Conservation (phyloP, 2,797 vertebrate species). For the Microctenopoma lineatum region DNA sequence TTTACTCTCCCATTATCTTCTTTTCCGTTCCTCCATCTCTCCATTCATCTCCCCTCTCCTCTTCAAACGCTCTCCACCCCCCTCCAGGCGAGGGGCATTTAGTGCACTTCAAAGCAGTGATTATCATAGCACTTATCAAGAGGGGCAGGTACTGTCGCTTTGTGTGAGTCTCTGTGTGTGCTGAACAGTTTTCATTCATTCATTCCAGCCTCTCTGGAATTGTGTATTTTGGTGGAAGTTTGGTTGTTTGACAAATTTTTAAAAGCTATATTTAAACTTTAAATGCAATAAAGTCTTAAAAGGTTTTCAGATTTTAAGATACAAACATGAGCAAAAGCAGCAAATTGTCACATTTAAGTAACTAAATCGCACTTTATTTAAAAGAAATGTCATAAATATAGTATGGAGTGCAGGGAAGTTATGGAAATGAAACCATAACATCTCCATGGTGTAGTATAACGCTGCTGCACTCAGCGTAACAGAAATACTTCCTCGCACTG, state of each 20-base stretch:
- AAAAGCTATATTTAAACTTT: too few relatives aligned
- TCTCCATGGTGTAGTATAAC: neutral
- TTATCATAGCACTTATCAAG: slow-evolving; percentile 46
- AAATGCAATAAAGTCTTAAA: too few relatives aligned
- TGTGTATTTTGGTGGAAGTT: neutral
- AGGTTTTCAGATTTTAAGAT: too few relatives aligned
- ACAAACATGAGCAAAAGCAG: too few relatives aligned
- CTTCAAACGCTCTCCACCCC: slow-evolving; percentile 12
- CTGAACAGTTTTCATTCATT: neutral
- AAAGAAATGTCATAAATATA: too few relatives aligned
- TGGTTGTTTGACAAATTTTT: neutral
- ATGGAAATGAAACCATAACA: slow-evolving; percentile 13
- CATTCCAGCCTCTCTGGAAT: too few relatives aligned
- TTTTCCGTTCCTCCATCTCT: neutral
- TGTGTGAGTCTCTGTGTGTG: slow-evolving; percentile 5
- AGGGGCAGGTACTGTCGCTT: slow-evolving; percentile 39
- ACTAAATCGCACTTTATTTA: too few relatives aligned
- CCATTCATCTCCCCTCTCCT: neutral
- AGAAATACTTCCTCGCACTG: neutral
- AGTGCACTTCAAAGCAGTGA: slow-evolving; percentile 51
- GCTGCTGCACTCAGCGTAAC: neutral
- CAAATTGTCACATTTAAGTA: too few relatives aligned
- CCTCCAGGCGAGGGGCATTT: slow-evolving; percentile 26
- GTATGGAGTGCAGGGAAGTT: too few relatives aligned
- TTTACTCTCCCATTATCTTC: slow-evolving; percentile 38